These are phyloP conservation scores for Latrodectus hesperus DNA, from an alignment of 2,888 invertebrate genomes.

Conservation along the genomic window DNA sequence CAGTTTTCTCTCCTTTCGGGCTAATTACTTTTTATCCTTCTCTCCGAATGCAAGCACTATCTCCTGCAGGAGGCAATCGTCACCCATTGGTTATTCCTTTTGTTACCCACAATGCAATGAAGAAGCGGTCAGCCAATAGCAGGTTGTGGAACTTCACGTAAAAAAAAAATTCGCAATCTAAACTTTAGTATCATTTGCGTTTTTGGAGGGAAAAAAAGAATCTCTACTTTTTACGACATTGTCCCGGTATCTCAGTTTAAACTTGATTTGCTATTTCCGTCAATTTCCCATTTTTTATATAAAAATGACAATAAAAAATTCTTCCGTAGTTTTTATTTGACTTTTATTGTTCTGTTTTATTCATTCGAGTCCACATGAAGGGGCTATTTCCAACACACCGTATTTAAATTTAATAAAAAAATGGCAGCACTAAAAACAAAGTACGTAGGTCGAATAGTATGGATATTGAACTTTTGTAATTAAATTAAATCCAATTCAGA, in stretches of 20 bases:
- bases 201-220: slow-evolving; percentile 28
- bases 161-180: slow-evolving; percentile 11
- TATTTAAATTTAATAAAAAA: slow-evolving; percentile 49
- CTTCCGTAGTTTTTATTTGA: slow-evolving; percentile 57
- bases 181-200: slow-evolving; percentile 18
- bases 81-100: slow-evolving; percentile 28
- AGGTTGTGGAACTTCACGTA: slow-evolving; percentile 2
- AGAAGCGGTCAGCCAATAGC: slow-evolving; percentile 52
- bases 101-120: slow-evolving; percentile 33
- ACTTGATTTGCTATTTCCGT: slow-evolving; percentile 67
- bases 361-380: slow-evolving; percentile 29
- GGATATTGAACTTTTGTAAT: slow-evolving; percentile 68
- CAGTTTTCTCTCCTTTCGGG: slow-evolving; percentile 47
- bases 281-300: slow-evolving; percentile 37
- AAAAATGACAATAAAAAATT: neutral
- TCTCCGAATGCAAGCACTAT: slow-evolving; percentile 16
- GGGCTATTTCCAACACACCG: slow-evolving; percentile 44
- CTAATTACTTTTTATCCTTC: slow-evolving; percentile 63
- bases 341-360: slow-evolving; percentile 58
- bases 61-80: slow-evolving; percentile 53
- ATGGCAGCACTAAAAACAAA: slow-evolving; percentile 50
- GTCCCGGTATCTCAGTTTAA: slow-evolving; percentile 52
- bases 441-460: slow-evolving; percentile 52
- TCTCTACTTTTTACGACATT: slow-evolving; percentile 15
- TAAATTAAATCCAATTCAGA: slow-evolving; percentile 69